phyloP scores from a whole-genome alignment of 1,140 invertebrate genomes.

The Zaprionus nigranus region DNA sequence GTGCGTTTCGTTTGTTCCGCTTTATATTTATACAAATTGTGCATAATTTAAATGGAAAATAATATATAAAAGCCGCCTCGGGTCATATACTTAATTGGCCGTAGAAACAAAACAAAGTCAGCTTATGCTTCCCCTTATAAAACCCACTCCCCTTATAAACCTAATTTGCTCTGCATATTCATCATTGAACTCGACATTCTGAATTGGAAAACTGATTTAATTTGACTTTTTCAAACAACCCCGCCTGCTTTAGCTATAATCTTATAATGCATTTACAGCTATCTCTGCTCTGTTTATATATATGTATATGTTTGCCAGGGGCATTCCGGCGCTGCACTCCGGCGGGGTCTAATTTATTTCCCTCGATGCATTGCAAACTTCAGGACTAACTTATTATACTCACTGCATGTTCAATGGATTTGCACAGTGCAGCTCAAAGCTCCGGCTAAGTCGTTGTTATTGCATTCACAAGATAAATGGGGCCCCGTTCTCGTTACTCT shows the following conservation, averaged over 20 bases:
- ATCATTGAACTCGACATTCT: neutral
- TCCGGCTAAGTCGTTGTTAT: conserved; percentile 80
- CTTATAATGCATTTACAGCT: neutral
- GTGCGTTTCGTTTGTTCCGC: conserved; percentile 1
- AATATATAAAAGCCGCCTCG: conserved; percentile 33
- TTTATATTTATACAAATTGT: conserved; percentile 45
- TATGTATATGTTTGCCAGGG: neutral
- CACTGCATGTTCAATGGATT: conserved; percentile 71
- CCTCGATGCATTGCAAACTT: conserved; percentile 35
- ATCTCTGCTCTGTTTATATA: neutral
- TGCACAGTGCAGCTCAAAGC: conserved; percentile 70
- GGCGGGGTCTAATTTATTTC: conserved; percentile 45
- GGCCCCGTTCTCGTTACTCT: conserved; percentile 40
- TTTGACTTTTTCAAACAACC: neutral
- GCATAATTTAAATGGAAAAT: conserved; percentile 40
- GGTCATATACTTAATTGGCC: conserved; percentile 56
- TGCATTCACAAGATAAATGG: conserved; percentile 80
- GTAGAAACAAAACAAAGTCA: conserved; percentile 22
- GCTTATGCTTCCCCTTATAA: neutral
- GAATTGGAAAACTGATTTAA: neutral
- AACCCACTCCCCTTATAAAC: too few relatives aligned
- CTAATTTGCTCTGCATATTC: neutral
- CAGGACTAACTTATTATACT: conserved; percentile 66
- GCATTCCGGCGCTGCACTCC: conserved; percentile 11
- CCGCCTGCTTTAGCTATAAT: neutral